These are phyloP conservation scores for Holacanthus passer DNA, from an alignment of 2,113 vertebrate genomes.

Conservation along the genomic window DNA sequence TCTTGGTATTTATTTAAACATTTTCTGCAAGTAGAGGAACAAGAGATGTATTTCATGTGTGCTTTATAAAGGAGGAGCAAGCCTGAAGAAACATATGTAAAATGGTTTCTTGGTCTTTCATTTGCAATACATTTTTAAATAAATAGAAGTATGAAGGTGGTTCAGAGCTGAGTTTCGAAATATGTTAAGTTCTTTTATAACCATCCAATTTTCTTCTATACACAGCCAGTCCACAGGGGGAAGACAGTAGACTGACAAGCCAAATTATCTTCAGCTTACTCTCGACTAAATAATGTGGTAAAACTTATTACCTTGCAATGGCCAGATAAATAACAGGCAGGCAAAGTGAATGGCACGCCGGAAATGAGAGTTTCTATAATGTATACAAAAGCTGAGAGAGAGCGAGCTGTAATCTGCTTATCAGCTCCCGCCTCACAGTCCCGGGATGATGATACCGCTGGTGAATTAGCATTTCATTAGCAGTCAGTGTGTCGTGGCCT, in stretches of 20 bases:
- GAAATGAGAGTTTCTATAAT: conserved; percentile 58
- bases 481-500: neutral
- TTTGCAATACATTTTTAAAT: neutral
- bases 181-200: neutral
- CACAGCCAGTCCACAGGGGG: neutral
- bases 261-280: conserved; percentile 12
- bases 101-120: neutral
- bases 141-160: neutral
- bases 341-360: conserved; percentile 49
- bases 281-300: conserved; percentile 17
- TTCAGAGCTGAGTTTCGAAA: neutral
- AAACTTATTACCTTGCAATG: conserved; percentile 18
- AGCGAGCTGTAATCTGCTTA: conserved; percentile 56
- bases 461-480: conserved; percentile 73
- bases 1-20: neutral
- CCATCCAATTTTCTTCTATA: neutral
- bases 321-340: conserved; percentile 30
- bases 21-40: neutral
- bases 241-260: neutral
- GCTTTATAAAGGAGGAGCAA: neutral
- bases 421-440: conserved; percentile 51
- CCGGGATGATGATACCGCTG: conserved; percentile 28
- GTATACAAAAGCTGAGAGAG: conserved; percentile 15
- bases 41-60: neutral
- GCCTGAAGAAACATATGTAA: neutral